Evolutionary conservation across 2,888 invertebrate genomes (phyloP).

Genomic region (Mythimna lalbum): DNA sequence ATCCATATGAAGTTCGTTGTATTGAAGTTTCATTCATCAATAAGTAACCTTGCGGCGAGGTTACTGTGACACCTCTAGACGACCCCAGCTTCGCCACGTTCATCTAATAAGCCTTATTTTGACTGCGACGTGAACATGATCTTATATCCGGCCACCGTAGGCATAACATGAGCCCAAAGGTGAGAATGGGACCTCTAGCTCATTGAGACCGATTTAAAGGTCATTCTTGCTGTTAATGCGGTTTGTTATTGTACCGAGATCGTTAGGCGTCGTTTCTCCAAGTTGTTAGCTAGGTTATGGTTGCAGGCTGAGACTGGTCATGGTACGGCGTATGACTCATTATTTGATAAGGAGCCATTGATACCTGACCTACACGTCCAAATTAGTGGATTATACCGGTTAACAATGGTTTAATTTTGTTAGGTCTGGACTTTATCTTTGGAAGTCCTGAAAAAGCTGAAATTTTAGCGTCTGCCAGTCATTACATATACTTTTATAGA

Average conservation of each 20-base stretch:
- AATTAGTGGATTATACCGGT: neutral
- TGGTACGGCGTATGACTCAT: neutral
- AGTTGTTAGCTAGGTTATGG: conserved; percentile 37
- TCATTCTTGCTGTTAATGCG: conserved; percentile 7
- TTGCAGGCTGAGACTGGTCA: conserved; percentile 1
- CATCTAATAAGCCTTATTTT: conserved; percentile 65
- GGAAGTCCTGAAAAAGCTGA: neutral
- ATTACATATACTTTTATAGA: neutral
- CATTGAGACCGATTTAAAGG: conserved; percentile 17
- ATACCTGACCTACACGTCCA: conserved; percentile 18
- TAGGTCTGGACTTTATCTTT: neutral
- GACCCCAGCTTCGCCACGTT: conserved; percentile 54
- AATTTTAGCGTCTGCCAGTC: neutral
- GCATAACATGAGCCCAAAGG: conserved; percentile 53
- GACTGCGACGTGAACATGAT: conserved; percentile 64
- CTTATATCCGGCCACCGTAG: conserved; percentile 60
- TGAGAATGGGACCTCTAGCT: conserved; percentile 5
- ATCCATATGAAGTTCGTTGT: neutral
- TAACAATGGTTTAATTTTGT: neutral
- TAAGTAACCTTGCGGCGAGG: conserved; percentile 57
- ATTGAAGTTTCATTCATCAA: conserved; percentile 49
- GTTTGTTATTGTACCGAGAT: conserved; percentile 4
- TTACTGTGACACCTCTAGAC: conserved; percentile 64
- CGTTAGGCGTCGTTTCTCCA: conserved; percentile 7
- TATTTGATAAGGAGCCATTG: neutral